Evolutionary conservation across 1,140 invertebrate species (phyloP), one percentile per base, ranked within the genome.

Genomic region (Cecropterus lyciades): DNA sequence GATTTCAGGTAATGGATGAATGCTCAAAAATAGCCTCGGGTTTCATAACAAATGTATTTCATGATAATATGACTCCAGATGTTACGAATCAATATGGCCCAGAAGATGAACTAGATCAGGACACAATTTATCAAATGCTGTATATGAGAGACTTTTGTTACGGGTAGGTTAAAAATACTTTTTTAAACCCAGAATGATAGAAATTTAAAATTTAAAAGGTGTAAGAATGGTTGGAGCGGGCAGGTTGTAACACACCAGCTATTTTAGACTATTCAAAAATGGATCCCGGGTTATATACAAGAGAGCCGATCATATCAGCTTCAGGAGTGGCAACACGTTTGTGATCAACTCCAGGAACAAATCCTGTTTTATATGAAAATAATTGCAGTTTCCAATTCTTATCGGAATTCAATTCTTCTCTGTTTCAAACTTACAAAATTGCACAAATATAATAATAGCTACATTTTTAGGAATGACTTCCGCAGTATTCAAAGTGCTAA

Each of bases 401-500:
- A n/a, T n/a, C n/a, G n/a, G n/a, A n/a, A n/a, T n/a, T n/a, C n/a
- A n/a, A n/a, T n/a, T n/a, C n/a, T n/a, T n/a, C n/a, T n/a, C n/a
- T n/a, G n/a, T n/a, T n/a, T n/a, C n/a, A n/a, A n/a, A n/a, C n/a
- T n/a, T n/a, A n/a, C n/a, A n/a, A n/a, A n/a, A n/a, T n/a, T n/a
- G n/a, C n/a, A n/a, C n/a, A n/a, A n/a, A n/a, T n/a, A n/a, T n/a
- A n/a, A 9, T 49, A 10, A 45, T 48, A 14, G 7, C 49, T n/a
- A 2, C 16, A 20, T 15, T 77, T 72, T 20, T 30, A 84, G 81
- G 8, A 69, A 43, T 11, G 70, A 74, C 9, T 84, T 80, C n/a
- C 65, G 65, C 14, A 75, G 72, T 46, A 79, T 84, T 53, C 49
- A 69, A 9, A 72, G 57, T n/a, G 49, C 68, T 0, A 75, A 81